A percentile compares a stretch with the other conserved stretches of the same genome.
phyloP scores from a whole-genome alignment of 2,113 vertebrate genomes.

The Mirza zaza region DNA sequence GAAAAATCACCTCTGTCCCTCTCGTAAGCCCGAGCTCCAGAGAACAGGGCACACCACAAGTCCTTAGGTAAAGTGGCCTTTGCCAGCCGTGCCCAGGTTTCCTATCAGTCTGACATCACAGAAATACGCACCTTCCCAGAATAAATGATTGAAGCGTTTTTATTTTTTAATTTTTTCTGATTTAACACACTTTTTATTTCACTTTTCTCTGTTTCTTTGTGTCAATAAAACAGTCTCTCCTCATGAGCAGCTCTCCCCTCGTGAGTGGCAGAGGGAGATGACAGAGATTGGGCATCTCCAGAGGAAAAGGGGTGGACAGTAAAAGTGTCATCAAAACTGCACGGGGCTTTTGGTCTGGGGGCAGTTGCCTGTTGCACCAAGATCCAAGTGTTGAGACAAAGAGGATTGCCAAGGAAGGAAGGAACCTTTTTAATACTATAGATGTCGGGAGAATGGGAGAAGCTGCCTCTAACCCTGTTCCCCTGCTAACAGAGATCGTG shows the following conservation, averaged over 20 bases:
- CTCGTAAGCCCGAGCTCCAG: background rate
- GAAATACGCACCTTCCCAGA: background rate
- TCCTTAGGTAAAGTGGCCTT: background rate
- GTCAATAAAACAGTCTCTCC: conserved; percentile 77
- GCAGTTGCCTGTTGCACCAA: too few relatives aligned
- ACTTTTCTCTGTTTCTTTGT: conserved; percentile 84
- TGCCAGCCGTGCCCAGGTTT: fast-evolving
- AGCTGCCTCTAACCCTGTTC: too few relatives aligned
- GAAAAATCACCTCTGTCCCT: fast-evolving
- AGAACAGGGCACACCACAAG: fast-evolving
- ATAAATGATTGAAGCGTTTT: too few relatives aligned
- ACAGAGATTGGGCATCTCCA: conserved; percentile 65
- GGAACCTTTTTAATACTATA: too few relatives aligned
- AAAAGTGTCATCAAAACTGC: too few relatives aligned
- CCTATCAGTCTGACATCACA: too few relatives aligned
- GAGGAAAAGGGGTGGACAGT: background rate
- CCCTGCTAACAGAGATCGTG: too few relatives aligned
- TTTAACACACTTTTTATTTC: conserved; percentile 83
- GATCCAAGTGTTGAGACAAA: too few relatives aligned
- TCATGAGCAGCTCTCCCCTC: conserved; percentile 77
- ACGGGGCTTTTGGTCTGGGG: too few relatives aligned
- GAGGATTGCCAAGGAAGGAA: too few relatives aligned
- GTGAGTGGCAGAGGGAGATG: conserved; percentile 57
- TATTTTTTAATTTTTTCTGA: background rate
- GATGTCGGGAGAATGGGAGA: too few relatives aligned